Evolutionary conservation across 2,113 vertebrate genomes (phyloP), one percentile per base, ranked within the genome.

Genomic region (Antennarius striatus): DNA sequence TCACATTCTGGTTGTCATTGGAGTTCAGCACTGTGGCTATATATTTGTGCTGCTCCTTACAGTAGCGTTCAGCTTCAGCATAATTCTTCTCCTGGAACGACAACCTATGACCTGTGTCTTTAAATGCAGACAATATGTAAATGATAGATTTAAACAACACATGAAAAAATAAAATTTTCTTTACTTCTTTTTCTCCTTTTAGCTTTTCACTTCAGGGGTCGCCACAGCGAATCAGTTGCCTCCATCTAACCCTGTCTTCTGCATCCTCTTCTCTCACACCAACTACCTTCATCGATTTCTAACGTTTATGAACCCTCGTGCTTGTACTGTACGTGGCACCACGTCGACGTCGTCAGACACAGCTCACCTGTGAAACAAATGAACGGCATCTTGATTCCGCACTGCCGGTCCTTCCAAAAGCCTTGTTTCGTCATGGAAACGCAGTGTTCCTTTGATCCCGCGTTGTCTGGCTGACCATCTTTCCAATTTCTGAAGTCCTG

Each of bases 1-100:
- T 15, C 10, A 79, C 1, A 36, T 40, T 3, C 71, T 56, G 16
- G 46, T 55, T 52, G 8, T 72, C 54, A 1, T 43, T 6, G 10
- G 5, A 1, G 7, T 2, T 65, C 43, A 46, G 51, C 45, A 79
- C 66, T 2, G 55, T 57, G 30, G 14, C 66, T 52, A 79, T 71
- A 7, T 79, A 66, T 4, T 39, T 57, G 66, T 66, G 14, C 8
- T 47, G 29, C 16, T n/a, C 0, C 45, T 56, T 56, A 66, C 77
- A 79, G 71, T 16, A 61, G 11, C 0, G 29, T 55, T 54, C 64
- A 10, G 76, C 76, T 4, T 56, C 30, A 2, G 7, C 3, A 65
- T 66, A 79, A n/a, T 13, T 52, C 47, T 22, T 28, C 29, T 13
- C 3, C 6, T 39, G 6, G 3, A 10, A 16, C 29, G 40, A 39